These are phyloP conservation scores for Trematomus loennbergii DNA, from an alignment of 2,113 vertebrate species.

Conservation along the genomic window DNA sequence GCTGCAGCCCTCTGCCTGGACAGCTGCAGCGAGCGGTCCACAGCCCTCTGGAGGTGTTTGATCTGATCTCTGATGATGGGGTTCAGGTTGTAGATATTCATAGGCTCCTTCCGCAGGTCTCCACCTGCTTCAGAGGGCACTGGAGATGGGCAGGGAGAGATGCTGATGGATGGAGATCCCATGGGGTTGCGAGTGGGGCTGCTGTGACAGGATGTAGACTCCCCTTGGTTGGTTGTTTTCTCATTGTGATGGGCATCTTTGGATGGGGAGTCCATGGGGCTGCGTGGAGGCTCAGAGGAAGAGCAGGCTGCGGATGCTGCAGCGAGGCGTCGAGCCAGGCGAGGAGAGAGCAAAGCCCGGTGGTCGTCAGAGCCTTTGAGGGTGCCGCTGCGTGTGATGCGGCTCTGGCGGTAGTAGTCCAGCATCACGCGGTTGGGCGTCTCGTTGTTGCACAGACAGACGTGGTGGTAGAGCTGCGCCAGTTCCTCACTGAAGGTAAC, in stretches of 20 bases:
- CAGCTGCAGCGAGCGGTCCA: conserved; percentile 94
- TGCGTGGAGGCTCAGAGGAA: conserved; percentile 81
- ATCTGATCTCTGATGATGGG: conserved; percentile 99
- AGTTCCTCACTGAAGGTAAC: conserved; percentile 97
- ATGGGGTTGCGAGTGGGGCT: conserved; percentile 87
- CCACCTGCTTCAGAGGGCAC: conserved; percentile 87
- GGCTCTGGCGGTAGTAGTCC: conserved; percentile 97
- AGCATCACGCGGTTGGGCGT: conserved; percentile 98
- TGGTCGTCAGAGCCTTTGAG: conserved; percentile 94
- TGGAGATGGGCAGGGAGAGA: conserved; percentile 88
- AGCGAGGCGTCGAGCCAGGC: conserved; percentile 89
- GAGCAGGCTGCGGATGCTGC: conserved; percentile 78
- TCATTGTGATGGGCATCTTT: conserved; percentile 74
- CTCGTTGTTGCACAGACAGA: conserved; percentile 98
- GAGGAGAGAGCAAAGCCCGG: conserved; percentile 91
- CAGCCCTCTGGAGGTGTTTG: conserved; percentile 96
- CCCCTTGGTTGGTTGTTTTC: conserved; percentile 42
- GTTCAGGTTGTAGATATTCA: conserved; percentile 99
- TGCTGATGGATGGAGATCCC: conserved; percentile 86
- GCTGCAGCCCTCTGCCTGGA: conserved; percentile 94
- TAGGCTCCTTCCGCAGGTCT: conserved; percentile 96
- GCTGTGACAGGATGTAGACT: conserved; percentile 69
- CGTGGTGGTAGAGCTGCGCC: conserved; percentile 98
- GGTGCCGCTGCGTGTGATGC: conserved; percentile 91
- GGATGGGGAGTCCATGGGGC: conserved; percentile 86